Evolutionary conservation across 2,888 invertebrate species (phyloP), one percentile per base, ranked within the genome.

Genomic region (Drosophila meridionalis): DNA sequence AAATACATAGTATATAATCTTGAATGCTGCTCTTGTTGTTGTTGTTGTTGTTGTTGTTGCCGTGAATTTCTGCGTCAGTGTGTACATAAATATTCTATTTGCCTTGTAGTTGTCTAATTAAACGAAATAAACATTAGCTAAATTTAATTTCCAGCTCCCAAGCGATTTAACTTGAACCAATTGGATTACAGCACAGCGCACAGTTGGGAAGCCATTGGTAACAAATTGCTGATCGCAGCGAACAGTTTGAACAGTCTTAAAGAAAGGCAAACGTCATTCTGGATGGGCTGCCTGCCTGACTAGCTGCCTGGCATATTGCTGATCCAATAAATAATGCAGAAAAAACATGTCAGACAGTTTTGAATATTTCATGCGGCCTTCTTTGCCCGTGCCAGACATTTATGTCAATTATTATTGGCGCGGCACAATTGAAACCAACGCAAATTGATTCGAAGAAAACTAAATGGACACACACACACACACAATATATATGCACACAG

Each of bases 401-500:
- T 85, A 71, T 85, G 84, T 88, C 85, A 85, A 85, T 85, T 85
- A 86, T 87, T 85, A 85, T 87, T 85, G 85, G 78, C 83, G 76
- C 71, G 82, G 72, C 69, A 85, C 85, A 89, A 89, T 84, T 87
- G 85, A 82, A 80, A 76, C 69, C 67, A 77, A 87, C 83, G 85
- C 85, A 89, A 87, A 87, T 89, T 87, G 87, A 87, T 85, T 87
- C 73, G 60, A 81, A 71, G 77, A 87, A 84, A 85, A 83, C 86
- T 83, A 82, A 71, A 83, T 83, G 80, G 64, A 75, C 56, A 64
- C 4, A 26, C n/a, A n/a, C n/a, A 58, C 50, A 66, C 40, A 76
- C 30, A 48, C 9, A 12, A 38, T 0, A 43, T 12, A 50, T 7
- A 55, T 36, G 32, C 11, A 14, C 26, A 59, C 70, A 43, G 12